Conservation (phyloP, 2,797 vertebrate species). For the Eurystomus glaucurus region DNA sequence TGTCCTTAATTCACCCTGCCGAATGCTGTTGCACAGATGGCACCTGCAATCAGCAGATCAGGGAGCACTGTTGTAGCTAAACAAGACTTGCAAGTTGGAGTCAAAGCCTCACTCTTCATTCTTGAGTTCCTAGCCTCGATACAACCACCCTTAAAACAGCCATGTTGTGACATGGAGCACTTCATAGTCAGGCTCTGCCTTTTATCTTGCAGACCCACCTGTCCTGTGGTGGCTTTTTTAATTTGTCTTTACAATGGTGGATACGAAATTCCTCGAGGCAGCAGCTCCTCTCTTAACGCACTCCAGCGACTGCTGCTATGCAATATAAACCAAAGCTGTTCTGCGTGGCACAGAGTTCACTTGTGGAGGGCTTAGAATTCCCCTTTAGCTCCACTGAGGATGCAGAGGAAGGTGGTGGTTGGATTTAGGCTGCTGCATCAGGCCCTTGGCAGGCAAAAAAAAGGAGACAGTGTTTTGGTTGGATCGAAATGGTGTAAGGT, state of each 20-base stretch:
- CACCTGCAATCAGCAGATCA: background rate
- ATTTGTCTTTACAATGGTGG: background rate
- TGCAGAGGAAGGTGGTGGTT: background rate
- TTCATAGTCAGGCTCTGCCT: background rate
- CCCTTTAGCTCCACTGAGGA: background rate
- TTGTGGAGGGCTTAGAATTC: background rate
- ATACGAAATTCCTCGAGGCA: background rate
- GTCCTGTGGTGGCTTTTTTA: background rate
- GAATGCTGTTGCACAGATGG: conserved; percentile 22
- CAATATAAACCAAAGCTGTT: background rate
- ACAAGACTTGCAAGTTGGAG: background rate
- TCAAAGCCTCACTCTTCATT: background rate
- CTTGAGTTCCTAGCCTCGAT: background rate
- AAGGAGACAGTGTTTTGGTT: background rate
- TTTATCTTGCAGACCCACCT: background rate
- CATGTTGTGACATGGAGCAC: background rate
- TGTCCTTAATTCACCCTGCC: conserved; percentile 64
- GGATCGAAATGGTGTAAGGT: background rate
- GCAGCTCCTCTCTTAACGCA: background rate
- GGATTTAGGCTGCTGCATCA: background rate
- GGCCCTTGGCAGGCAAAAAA: background rate
- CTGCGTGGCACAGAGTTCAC: background rate
- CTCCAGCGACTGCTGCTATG: background rate
- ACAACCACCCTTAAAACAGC: background rate
- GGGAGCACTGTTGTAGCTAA: background rate